Evolutionary conservation across 2,797 vertebrate genomes (phyloP), one percentile per base, ranked within the genome.

Genomic region (Notolepis coatsorum): DNA sequence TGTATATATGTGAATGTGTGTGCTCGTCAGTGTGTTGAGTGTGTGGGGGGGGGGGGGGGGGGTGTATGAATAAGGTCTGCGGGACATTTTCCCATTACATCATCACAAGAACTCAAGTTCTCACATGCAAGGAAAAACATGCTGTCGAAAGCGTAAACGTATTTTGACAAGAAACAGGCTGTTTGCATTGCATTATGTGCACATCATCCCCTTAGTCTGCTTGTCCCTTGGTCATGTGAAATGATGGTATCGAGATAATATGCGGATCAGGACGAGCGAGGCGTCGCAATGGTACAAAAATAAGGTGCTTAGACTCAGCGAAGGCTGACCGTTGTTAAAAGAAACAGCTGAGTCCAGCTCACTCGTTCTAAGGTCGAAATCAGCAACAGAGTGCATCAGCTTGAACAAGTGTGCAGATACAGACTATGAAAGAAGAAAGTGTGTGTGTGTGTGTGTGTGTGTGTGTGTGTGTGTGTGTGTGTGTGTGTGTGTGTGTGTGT

Each of bases 291-390:
- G 17, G 15, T n/a, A n/a, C 38, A 5, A 15, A 41, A 7, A 41
- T 3, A 41, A 15, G n/a, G 17, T 38, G n/a, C 24, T 27, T 27
- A 15, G 43, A 65, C 54, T 17, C 45, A 50, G 58, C 41, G 45
- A 42, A 3, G 55, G 50, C 68, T 50, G 61, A 13, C 48, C 31
- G 65, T 30, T 21, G 41, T 47, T 20, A 21, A 17, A 33, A 35
- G 17, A 48, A 56, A 69, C 0, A 66, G 51, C 66, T 69, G 64
- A 71, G 67, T 62, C 66, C 63, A 61, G 61, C 7, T n/a, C 42
- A 52, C 42, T 27, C 35, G n/a, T n/a, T n/a, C n/a, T n/a, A n/a
- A n/a, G n/a, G n/a, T n/a, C n/a, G n/a, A n/a, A n/a, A n/a, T n/a
- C 27, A 23, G 17, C n/a, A 53, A 3, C 30, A 17, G 7, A 61